Percentiles rank a stretch among this genome's conserved stretches.
Evolutionary conservation across 2,113 vertebrate species (phyloP).

Genomic region (Gallinago media): DNA sequence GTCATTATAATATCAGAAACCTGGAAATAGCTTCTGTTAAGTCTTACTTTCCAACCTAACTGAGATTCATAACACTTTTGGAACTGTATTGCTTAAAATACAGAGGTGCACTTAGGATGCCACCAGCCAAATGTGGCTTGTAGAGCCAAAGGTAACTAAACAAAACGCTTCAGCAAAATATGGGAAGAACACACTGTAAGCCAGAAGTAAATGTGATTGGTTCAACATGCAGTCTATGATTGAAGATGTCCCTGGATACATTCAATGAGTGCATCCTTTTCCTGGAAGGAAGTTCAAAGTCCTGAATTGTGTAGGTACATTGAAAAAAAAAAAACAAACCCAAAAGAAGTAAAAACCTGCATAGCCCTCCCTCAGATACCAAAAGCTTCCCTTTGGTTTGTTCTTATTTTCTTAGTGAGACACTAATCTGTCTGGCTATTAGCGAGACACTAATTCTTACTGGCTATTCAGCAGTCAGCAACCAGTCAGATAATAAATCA

Average conservation of each 20-base stretch:
- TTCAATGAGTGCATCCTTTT: neutral
- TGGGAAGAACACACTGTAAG: neutral
- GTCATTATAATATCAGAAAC: neutral
- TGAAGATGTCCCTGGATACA: neutral
- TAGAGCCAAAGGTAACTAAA: neutral
- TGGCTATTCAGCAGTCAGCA: neutral
- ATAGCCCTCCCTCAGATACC: neutral
- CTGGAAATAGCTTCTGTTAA: neutral
- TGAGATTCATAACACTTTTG: neutral
- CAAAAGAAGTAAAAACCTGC: neutral
- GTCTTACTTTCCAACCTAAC: neutral
- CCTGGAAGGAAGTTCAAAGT: neutral
- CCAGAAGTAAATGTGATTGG: neutral
- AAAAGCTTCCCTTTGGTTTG: neutral
- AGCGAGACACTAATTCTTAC: neutral
- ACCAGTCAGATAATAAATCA: neutral
- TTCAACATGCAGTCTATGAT: neutral
- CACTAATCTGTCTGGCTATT: neutral
- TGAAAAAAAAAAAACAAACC: neutral
- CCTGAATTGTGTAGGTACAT: neutral
- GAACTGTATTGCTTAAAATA: neutral
- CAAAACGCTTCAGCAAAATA: neutral
- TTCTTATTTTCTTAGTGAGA: neutral
- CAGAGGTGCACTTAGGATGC: neutral
- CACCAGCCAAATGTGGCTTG: neutral